Evolutionary conservation across 2,888 invertebrate genomes (phyloP), one percentile per base, ranked within the genome.

Genomic region (Caenorhabditis auriculariae): DNA sequence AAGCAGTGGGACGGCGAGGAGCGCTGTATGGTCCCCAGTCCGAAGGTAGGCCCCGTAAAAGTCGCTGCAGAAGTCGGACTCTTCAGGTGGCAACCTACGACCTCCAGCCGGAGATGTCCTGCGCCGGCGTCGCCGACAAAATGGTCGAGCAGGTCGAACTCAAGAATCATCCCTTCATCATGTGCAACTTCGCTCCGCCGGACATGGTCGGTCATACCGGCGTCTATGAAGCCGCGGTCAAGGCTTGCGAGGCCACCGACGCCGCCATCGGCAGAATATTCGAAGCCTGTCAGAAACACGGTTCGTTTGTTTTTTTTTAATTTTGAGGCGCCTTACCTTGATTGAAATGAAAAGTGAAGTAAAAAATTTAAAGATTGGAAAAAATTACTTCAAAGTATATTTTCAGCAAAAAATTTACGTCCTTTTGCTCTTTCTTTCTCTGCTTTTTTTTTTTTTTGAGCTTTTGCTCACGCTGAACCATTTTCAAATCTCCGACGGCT

Each of bases 201-300:
- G 84, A 84, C 66, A 84, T 84, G 84, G 84, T 84, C 38, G 84
- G 84, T 5, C 84, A 84, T 64, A 84, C 84, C 4, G 84, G 84
- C 21, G 76, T 69, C 24, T 69, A 69, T 39, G 66, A 69, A 27
- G 69, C 66, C 15, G 67, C 60, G 19, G 59, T 70, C 27, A 65
- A 57, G 43, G 73, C 73, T 2, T 73, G 73, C 46, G 73, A 73
- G 48, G 73, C 73, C 2, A 73, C 73, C 17, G 82, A 83, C 62
- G 46, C 64, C 15, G 83, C 83, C 0, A 84, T 84, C 54, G 84
- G 83, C 19, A 66, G 76, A 24, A 76, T 84, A 27, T 73, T 66
- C 50, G 80, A 82, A 55, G 82, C 83, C 7, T 82, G 83, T 58
- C 69, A 81, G 46, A 70, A 77, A 49, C 65, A n/a, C n/a, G n/a